A percentile compares a stretch with the other conserved stretches of the same genome.
Evolutionary conservation across 2,888 invertebrate species (phyloP).

Genomic region (Epirrita christyi): DNA sequence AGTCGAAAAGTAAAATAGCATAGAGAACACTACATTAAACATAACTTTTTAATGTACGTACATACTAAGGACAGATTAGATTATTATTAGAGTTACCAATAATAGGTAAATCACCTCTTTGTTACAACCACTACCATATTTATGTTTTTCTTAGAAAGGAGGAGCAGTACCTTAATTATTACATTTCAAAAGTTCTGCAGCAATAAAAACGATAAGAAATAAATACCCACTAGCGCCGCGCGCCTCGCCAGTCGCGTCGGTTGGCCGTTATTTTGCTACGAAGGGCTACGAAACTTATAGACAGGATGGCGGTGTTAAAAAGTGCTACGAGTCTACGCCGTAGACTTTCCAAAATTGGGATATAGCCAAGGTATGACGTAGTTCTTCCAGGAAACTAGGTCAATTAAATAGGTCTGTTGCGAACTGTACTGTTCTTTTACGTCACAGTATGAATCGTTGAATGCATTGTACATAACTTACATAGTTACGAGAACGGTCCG

Average conservation of each 20-base stretch:
- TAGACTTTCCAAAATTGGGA: constrained; percentile 66
- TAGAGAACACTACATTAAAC: no score
- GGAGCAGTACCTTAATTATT: neutral
- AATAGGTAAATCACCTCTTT: no score
- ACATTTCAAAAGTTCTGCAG: neutral
- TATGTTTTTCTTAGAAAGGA: no score
- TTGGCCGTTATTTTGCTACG: constrained; percentile 24
- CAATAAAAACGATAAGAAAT: constrained; percentile 1
- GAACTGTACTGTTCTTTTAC: constrained; percentile 40
- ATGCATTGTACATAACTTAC: constrained; percentile 16
- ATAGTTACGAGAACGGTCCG: neutral
- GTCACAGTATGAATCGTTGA: constrained; percentile 40
- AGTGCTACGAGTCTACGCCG: constrained; percentile 39
- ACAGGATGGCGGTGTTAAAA: constrained; percentile 35
- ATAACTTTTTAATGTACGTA: no score
- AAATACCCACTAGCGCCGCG: constrained; percentile 8
- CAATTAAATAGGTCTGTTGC: constrained; percentile 59
- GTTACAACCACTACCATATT: no score
- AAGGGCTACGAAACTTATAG: constrained; percentile 38
- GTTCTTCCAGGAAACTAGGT: constrained; percentile 67
- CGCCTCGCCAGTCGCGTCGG: neutral
- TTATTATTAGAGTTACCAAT: no score
- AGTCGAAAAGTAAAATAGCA: no score
- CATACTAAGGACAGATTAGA: no score
- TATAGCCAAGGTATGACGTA: constrained; percentile 71